A percentile compares a stretch with the other conserved stretches of the same genome.
phyloP scores from a whole-genome alignment of 2,797 vertebrate genomes.

The Decapterus maruadsi region DNA sequence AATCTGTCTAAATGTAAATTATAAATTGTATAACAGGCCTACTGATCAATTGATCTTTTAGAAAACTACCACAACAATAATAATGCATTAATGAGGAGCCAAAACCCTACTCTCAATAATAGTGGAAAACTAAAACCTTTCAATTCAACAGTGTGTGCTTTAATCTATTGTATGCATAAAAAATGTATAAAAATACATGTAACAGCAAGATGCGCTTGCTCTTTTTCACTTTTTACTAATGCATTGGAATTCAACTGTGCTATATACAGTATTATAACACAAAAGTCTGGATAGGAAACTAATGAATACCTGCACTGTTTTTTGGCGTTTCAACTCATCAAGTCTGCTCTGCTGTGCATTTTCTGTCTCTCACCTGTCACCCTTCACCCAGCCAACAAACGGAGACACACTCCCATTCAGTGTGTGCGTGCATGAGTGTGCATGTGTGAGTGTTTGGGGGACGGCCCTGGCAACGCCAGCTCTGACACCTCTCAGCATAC shows the following conservation, averaged over 20 bases:
- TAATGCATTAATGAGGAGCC: too few relatives aligned
- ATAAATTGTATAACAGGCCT: too few relatives aligned
- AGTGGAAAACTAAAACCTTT: too few relatives aligned
- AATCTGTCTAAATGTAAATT: too few relatives aligned
- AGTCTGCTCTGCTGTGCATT: slow-evolving; percentile 27
- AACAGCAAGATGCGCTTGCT: not conserved
- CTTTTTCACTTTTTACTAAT: not conserved
- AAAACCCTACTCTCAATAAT: too few relatives aligned
- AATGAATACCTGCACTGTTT: not conserved
- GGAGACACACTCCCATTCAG: not conserved
- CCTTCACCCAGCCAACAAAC: slow-evolving; percentile 10
- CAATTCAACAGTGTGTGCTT: not conserved
- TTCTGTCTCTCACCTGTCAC: slow-evolving; percentile 53
- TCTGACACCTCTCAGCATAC: slow-evolving; percentile 63
- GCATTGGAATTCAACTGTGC: not conserved
- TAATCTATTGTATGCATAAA: not conserved
- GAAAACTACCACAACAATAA: too few relatives aligned
- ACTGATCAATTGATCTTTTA: too few relatives aligned
- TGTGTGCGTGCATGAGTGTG: not conserved
- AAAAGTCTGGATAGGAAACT: not conserved
- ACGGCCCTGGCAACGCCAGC: slow-evolving; percentile 9
- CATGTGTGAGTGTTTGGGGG: slow-evolving; percentile 16
- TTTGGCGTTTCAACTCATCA: slow-evolving; percentile 24
- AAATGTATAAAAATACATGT: not conserved
- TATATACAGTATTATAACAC: slow-evolving; percentile 2